Percentiles rank a stretch among this genome's conserved stretches.
phyloP scores from a whole-genome alignment of 2,797 vertebrate species.

The Falco concolor region DNA sequence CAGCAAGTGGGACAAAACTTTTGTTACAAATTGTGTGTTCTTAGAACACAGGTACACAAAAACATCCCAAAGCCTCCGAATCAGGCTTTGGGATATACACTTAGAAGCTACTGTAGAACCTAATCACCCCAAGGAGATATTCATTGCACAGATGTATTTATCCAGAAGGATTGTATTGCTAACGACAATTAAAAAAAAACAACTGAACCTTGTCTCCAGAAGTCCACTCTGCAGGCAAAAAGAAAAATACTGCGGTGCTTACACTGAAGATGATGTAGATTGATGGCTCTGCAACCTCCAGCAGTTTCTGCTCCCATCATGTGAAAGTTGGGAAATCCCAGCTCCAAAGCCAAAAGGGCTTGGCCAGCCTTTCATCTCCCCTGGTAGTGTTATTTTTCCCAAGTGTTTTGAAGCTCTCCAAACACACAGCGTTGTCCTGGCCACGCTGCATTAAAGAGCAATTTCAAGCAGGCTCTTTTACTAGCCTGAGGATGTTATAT shows the following conservation, averaged over 20 bases:
- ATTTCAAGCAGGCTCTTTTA: not conserved
- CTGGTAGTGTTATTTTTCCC: not conserved
- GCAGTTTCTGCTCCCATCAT: not conserved
- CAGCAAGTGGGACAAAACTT: not conserved
- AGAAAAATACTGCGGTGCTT: not conserved
- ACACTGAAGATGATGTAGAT: not conserved
- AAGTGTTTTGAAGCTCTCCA: not conserved
- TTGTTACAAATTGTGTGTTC: not conserved
- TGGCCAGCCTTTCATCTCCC: not conserved
- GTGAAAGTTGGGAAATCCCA: slow-evolving; percentile 8
- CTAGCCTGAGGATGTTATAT: not conserved
- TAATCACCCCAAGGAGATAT: not conserved
- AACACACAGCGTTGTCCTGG: not conserved
- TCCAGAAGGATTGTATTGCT: not conserved
- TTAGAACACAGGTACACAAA: not conserved
- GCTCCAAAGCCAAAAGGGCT: not conserved
- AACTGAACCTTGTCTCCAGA: not conserved
- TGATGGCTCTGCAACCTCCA: not conserved
- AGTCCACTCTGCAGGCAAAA: not conserved
- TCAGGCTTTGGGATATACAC: not conserved
- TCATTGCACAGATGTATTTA: not conserved
- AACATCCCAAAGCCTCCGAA: not conserved
- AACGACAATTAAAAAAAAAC: not conserved
- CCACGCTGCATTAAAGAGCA: not conserved
- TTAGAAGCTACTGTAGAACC: not conserved